Evolutionary conservation across 1,140 invertebrate species (phyloP), one percentile per base, ranked within the genome.

Genomic region (Theocolax elegans): DNA sequence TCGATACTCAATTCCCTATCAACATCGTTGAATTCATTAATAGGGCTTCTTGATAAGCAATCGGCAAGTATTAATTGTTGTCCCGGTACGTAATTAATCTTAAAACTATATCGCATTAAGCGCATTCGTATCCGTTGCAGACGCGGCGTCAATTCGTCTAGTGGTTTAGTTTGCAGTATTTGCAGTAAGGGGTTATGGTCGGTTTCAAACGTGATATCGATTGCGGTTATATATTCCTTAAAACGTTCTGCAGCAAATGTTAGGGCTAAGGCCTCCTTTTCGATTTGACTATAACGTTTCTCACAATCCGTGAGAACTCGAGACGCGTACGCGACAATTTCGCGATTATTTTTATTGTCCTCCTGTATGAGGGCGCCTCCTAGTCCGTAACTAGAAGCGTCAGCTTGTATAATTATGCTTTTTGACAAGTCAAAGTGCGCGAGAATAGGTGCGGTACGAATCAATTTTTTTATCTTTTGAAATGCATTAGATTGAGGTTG

Each of bases 181-280:
- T 72, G 49, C 13, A 67, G 2, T 19, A 12, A n/a, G 79, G 72
- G 59, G 48, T 75, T 7, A 71, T 75, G 69, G 69, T 81, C 31
- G n/a, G n/a, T n/a, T n/a, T n/a, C n/a, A n/a, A n/a, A n/a, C n/a
- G n/a, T n/a, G n/a, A n/a, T n/a, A n/a, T n/a, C n/a, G n/a, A n/a
- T n/a, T n/a, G n/a, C n/a, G n/a, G n/a, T n/a, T n/a, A n/a, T n/a
- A n/a, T n/a, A n/a, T n/a, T n/a, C n/a, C n/a, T n/a, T n/a, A n/a
- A n/a, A n/a, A n/a, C n/a, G n/a, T n/a, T n/a, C n/a, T n/a, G n/a
- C n/a, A n/a, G n/a, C n/a, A n/a, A n/a, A n/a, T n/a, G n/a, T n/a
- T n/a, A n/a, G n/a, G n/a, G n/a, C n/a, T n/a, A n/a, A n/a, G n/a
- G n/a, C n/a, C n/a, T n/a, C n/a, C n/a, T n/a, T n/a, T n/a, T n/a